Base-by-base conservation (phyloP, 2,888 invertebrate species). In the Nowickia ferox region DNA sequence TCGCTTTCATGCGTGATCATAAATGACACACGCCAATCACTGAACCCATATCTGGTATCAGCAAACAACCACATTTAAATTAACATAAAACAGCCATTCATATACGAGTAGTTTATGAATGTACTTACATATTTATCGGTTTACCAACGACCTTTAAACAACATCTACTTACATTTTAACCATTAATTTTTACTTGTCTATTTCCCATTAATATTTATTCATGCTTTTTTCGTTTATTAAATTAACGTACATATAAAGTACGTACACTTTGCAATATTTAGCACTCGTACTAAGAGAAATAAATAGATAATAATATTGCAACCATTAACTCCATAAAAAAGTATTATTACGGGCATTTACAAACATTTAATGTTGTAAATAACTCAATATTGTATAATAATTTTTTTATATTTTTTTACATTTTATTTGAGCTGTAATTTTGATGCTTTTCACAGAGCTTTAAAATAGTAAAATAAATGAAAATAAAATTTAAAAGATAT, bases 121-220 rank as follows among this genome's bases (percentile, higher is more conserved):
- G 53, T 82, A 65, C 40, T 71, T 71, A n/a, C n/a, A n/a, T n/a
- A 74, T 83, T 84, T 78, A 81, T 81, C 75, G 75, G 75, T 44
- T 69, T 53, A 51, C 66, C 83, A 84, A 84, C 77, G 83, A 84
- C 83, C 83, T 84, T 78, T 66, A 83, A 66, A 40, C 80, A 74
- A 53, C 66, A 55, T 17, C 38, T 13, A 59, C 44, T 63, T 61
- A 40, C 10, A 10, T 44, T 65, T 53, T 11, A 77, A n/a, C 22
- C 11, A 46, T 11, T 55, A 19, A 19, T 30, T 22, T 6, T 19
- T 30, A n/a, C 9, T 59, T 59, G 59, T n/a, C 59, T 59, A 59
- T 59, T 59, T 15, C 38, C 59, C 38, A 30, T 15, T 22, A 15
- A 30, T 57, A 17, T 61, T 61, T 42, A 19, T 10, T 57, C 10